phyloP scores from a whole-genome alignment of 2,113 vertebrate species.

The Climacteris rufus region DNA sequence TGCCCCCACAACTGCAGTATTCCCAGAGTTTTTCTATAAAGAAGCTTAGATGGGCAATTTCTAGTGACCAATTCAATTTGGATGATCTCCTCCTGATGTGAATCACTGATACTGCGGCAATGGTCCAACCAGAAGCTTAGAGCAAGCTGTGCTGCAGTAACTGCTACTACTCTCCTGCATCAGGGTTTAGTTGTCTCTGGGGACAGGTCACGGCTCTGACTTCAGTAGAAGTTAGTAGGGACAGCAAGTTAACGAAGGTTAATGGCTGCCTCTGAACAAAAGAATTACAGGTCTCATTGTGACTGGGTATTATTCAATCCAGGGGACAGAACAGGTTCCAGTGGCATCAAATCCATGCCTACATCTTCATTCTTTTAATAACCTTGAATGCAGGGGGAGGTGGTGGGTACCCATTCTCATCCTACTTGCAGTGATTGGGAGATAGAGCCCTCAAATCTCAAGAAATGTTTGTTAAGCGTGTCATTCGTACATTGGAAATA shows the following conservation, averaged over 20 bases:
- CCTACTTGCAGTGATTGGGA: not conserved
- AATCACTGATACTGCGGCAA: not conserved
- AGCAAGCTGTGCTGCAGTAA: not conserved
- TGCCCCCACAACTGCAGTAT: not conserved
- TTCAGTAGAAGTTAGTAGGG: not conserved
- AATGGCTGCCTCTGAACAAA: not conserved
- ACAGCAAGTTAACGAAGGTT: not conserved
- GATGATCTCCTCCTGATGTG: not conserved
- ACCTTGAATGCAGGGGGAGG: not conserved
- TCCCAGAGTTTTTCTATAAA: not conserved
- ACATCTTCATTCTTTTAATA: not conserved
- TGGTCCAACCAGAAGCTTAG: not conserved
- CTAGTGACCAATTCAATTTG: fast-evolving
- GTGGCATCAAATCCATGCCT: not conserved
- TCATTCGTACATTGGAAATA: not conserved
- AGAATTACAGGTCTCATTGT: not conserved
- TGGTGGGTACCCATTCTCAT: not conserved
- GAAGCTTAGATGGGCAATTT: not conserved
- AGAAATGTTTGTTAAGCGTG: slow-evolving; percentile 15
- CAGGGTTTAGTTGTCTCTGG: not conserved
- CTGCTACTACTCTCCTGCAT: not conserved
- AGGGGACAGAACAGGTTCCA: not conserved
- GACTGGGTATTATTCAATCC: not conserved
- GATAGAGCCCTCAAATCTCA: not conserved
- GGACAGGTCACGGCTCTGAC: not conserved